Evolutionary conservation across 2,797 vertebrate genomes (phyloP).

Genomic region (Gymnothorax reevesii): DNA sequence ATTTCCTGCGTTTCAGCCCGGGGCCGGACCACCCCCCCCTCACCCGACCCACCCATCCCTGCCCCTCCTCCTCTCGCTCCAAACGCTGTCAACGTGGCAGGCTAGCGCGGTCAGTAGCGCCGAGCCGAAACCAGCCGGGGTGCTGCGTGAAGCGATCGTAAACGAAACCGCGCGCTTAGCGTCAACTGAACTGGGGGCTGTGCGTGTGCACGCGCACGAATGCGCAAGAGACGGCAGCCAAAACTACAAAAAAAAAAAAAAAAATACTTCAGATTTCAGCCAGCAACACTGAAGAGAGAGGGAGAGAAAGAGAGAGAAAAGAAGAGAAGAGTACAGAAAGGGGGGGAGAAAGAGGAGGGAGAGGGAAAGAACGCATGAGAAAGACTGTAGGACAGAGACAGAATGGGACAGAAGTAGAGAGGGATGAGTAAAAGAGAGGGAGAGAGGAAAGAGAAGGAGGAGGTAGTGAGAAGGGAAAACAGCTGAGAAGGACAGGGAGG

Average conservation of each 20-base stretch:
- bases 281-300: background rate
- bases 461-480: conserved; percentile 7
- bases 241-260: conserved; percentile 37
- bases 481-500: conserved; percentile 21
- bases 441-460: conserved; percentile 2
- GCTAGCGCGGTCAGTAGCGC: conserved; percentile 48
- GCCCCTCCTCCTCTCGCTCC: background rate
- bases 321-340: conserved; percentile 27
- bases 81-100: conserved; percentile 68
- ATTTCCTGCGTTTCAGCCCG: conserved; percentile 52
- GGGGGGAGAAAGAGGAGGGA: conserved; percentile 16
- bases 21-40: conserved; percentile 26
- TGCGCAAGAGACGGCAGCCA: conserved; percentile 27
- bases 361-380: conserved; percentile 11
- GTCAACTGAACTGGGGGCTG: background rate
- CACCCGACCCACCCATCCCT: too few species aligned
- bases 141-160: conserved; percentile 28
- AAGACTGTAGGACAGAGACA: conserved; percentile 20
- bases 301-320: conserved; percentile 27
- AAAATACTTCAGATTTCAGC: conserved; percentile 26
- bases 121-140: conserved; percentile 36
- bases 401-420: background rate
- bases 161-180: too few species aligned
- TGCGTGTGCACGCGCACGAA: conserved; percentile 30
- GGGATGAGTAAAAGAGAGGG: conserved; percentile 36